These are phyloP conservation scores for Sepiola atlantica DNA, from an alignment of 2,888 invertebrate species.

Conservation along the genomic window DNA sequence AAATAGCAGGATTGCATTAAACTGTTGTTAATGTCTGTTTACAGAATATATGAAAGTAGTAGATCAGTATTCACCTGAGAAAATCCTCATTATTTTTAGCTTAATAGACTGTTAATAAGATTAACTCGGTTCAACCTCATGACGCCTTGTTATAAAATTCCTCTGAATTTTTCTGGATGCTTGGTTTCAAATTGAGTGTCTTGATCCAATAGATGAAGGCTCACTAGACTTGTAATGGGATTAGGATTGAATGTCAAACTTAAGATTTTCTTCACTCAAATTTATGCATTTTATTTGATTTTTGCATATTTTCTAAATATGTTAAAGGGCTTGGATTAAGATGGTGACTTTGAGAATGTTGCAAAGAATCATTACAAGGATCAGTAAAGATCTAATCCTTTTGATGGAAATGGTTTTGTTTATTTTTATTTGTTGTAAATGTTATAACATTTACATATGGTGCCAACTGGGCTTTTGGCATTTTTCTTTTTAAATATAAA, in stretches of 20 bases:
- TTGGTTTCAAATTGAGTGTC: neutral
- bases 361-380: neutral
- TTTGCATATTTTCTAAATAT: neutral
- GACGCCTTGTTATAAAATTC: neutral
- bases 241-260: slow-evolving; percentile 8
- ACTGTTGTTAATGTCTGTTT: too few relatives aligned
- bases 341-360: neutral
- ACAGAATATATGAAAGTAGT: neutral
- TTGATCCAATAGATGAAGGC: neutral
- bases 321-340: slow-evolving; percentile 8
- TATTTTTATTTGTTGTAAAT: neutral
- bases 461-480: neutral
- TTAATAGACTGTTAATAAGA: neutral
- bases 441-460: neutral
- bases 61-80: neutral
- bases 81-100: neutral
- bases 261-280: neutral
- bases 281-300: neutral
- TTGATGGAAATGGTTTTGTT: neutral
- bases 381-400: neutral
- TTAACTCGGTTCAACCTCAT: neutral
- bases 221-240: slow-evolving; percentile 4
- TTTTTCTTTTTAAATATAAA: neutral
- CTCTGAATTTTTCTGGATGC: neutral
- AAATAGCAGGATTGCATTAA: too few relatives aligned